Evolutionary conservation across 2,888 invertebrate genomes (phyloP), one percentile per base, ranked within the genome.

Genomic region (Autographa gamma): DNA sequence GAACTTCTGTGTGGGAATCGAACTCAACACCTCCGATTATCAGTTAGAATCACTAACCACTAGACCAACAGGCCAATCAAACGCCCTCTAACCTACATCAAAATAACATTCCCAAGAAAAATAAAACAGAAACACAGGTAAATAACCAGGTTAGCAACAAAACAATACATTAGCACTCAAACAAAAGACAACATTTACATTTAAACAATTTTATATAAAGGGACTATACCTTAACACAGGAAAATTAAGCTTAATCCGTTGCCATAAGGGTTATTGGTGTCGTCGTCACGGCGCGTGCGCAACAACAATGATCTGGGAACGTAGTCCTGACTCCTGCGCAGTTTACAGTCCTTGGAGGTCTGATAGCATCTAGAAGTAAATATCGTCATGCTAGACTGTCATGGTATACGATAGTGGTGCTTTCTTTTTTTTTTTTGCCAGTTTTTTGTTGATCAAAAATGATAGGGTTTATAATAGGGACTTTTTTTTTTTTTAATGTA

Each of bases 221-320:
- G 68, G 38, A 62, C 65, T 67, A 80, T 77, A 76, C 71, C 56
- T 71, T 77, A 69, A 73, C 80, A 71, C 65, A 65, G 77, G 7
- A 48, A 7, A 48, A 48, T 48, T 6, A n/a, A 48, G n/a, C 48
- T 2, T 48, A 48, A 7, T 16, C 6, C 48, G 3, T 48, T 7
- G n/a, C 6, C 5, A n/a, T 48, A 48, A 16, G 48, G 48, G 6
- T 48, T n/a, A 48, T n/a, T n/a, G n/a, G n/a, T n/a, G 1, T 48
- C n/a, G 48, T n/a, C 76, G 87, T 85, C 82, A 86, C 85, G 87
- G 78, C 73, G 67, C 48, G 63, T 64, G 87, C 73, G 78, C 84
- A 84, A 80, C 81, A 77, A 87, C 86, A 87, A 86, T 85, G 82
- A 79, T 67, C 71, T 71, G 71, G 74, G 79, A 79, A 81, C 67